phyloP scores from a whole-genome alignment of 1,140 invertebrate species.

The Aleiodes sp. region DNA sequence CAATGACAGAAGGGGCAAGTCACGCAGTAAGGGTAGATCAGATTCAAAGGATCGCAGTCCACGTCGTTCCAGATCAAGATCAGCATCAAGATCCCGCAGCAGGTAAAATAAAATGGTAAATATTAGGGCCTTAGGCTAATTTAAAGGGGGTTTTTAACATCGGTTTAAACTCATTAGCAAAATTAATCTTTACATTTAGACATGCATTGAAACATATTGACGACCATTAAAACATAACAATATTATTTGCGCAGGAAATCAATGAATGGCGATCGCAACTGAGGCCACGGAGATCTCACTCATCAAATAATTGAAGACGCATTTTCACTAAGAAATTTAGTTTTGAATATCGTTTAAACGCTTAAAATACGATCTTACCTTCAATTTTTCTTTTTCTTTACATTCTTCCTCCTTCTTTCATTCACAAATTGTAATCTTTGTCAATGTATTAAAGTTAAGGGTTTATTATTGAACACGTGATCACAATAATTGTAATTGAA shows the following conservation, averaged over 20 bases:
- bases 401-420: background rate
- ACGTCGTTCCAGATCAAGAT: constrained; percentile 58
- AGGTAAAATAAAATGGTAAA: constrained; percentile 47
- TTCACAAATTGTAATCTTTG: constrained; percentile 16
- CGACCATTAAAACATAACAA: too few species aligned
- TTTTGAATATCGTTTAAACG: constrained; percentile 23
- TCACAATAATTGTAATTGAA: background rate
- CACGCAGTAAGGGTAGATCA: constrained; percentile 68
- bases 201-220: too few species aligned
- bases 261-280: constrained; percentile 35
- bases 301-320: background rate
- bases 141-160: too few species aligned
- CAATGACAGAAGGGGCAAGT: constrained; percentile 46
- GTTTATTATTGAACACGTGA: constrained; percentile 4
- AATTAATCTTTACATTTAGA: too few species aligned
- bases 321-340: constrained; percentile 21
- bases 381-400: too few species aligned
- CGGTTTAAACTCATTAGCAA: too few species aligned
- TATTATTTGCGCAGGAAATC: constrained; percentile 25
- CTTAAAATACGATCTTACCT: constrained; percentile 10
- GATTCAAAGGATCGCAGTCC: constrained; percentile 65
- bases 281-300: constrained; percentile 24
- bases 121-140: too few species aligned
- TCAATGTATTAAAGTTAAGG: background rate
- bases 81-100: constrained; percentile 57